Conservation (phyloP, 2,797 vertebrate species). For the Artibeus lituratus region DNA sequence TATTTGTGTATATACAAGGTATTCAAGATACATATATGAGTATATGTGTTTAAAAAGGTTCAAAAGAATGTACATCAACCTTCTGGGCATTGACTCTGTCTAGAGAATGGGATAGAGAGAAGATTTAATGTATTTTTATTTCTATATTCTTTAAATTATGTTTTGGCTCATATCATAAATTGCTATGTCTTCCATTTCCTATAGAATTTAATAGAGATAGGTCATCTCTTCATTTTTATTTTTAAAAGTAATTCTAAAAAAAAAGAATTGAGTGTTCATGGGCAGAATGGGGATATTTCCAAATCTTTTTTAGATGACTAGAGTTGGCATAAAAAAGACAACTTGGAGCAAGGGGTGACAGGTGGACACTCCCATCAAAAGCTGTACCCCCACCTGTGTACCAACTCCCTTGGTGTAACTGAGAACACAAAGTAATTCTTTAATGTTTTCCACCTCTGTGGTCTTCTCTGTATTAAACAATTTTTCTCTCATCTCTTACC, state of each 20-base stretch:
- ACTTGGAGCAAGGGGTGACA: background rate
- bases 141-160: background rate
- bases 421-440: background rate
- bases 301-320: background rate
- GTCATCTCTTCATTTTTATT: background rate
- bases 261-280: background rate
- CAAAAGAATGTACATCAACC: background rate
- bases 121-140: background rate
- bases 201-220: background rate
- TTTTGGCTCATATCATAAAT: background rate
- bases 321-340: background rate
- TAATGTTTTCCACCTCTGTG: background rate
- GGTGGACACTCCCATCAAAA: background rate
- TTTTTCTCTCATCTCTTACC: background rate
- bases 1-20: background rate
- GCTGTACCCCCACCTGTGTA: fast-evolving
- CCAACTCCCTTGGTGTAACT: background rate
- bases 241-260: background rate
- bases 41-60: background rate
- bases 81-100: background rate
- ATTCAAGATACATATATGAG: background rate
- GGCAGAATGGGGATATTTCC: background rate
- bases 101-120: background rate
- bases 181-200: background rate
- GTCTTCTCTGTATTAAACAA: background rate